Percentiles rank a stretch among this genome's conserved stretches.
phyloP scores from a whole-genome alignment of 2,888 invertebrate genomes.

The Orthosia gracilis region DNA sequence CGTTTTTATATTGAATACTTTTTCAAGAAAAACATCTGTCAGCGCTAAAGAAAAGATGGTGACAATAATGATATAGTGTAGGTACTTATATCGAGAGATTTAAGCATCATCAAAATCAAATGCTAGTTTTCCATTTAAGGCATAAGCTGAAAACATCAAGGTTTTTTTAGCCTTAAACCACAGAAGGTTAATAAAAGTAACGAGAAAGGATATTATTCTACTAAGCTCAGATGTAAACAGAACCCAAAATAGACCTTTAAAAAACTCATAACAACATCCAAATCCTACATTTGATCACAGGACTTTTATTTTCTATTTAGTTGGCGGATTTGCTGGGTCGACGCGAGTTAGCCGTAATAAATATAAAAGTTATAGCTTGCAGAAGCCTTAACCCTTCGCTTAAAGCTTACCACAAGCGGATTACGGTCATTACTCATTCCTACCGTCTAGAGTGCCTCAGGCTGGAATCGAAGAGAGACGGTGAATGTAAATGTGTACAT shows the following conservation, averaged over 20 bases:
- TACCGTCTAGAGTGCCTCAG: constrained; percentile 85
- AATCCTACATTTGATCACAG: constrained; percentile 68
- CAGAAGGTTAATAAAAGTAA: not conserved
- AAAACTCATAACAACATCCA: constrained; percentile 41
- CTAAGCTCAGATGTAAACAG: not conserved
- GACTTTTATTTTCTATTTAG: constrained; percentile 77
- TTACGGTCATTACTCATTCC: constrained; percentile 90
- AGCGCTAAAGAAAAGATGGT: not conserved
- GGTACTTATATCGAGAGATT: not conserved
- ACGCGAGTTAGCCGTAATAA: constrained; percentile 84
- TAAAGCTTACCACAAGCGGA: constrained; percentile 89
- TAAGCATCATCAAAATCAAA: not conserved
- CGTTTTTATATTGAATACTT: not conserved
- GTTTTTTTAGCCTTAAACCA: not conserved
- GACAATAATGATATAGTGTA: not conserved
- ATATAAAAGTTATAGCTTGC: constrained; percentile 85
- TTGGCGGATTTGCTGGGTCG: constrained; percentile 78
- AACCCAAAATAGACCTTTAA: constrained; percentile 15
- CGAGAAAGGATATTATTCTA: not conserved
- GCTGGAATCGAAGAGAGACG: constrained; percentile 76
- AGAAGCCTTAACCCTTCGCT: constrained; percentile 89
- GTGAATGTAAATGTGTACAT: constrained; percentile 76
- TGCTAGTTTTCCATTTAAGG: not conserved
- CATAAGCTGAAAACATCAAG: not conserved
- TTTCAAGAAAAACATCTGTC: not conserved